Base-by-base conservation (phyloP, 1,140 invertebrate genomes). In the Xylocopa sonorina region DNA sequence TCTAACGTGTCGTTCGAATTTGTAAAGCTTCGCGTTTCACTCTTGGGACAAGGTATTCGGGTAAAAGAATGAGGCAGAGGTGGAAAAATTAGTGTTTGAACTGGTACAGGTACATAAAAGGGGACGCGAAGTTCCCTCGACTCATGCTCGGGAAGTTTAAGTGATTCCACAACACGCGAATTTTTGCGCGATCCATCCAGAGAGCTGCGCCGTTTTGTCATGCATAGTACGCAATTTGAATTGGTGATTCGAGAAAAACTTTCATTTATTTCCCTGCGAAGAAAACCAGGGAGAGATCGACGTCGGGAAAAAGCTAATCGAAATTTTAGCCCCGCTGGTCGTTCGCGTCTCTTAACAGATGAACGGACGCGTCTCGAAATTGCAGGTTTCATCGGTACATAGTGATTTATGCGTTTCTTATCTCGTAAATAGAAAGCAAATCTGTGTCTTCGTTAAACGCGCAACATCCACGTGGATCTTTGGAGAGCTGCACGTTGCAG, bases 201-300 rank as follows among this genome's bases (percentile, higher is more conserved):
- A 16, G 27, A 43, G 1, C 16, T 43, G 27, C 14, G 16, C 62
- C 9, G 4, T n/a, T 12, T 66, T 29, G 41, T 66, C 24, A 46
- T 29, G 63, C 9, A 46, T 29, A 66, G 41, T 43, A n/a, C 10
- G 62, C 27, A 6, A 66, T 66, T 66, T 66, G 63, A 66, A 48
- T 48, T 48, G 41, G 27, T 21, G 27, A 66, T 46, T 43, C 41
- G 12, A 38, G 48, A 53, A 27, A 53, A 68, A 38, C n/a, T 53
- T 68, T 68, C 32, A 53, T 68, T 68, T 53, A 27, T 27, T 21
- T 32, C 10, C 24, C 14, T n/a, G 14, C 6, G 14, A 53, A 24
- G 48, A 38, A 68, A 68, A 16, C 7, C 16, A 7, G 14, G n/a
- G 16, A n/a, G 21, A 53, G 32, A 53, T 18, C 32, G 66, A 68